Evolutionary conservation across 2,113 vertebrate species (phyloP), one percentile per base, ranked within the genome.

Genomic region (Oreochromis spilurus): DNA sequence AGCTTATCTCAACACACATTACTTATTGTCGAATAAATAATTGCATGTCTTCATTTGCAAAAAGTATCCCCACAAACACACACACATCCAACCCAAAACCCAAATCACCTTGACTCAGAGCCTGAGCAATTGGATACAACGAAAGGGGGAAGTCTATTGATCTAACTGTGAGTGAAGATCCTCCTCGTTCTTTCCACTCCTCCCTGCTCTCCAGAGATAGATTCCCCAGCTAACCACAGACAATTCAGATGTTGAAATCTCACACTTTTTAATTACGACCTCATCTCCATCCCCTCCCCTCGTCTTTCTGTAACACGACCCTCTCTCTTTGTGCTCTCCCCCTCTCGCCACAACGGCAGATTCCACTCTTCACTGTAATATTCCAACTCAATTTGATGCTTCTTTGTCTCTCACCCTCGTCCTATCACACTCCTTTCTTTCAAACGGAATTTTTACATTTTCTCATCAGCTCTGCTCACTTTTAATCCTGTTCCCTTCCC

Each of bases 181-280:
- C 89, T 86, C 72, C 50, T 53, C 3, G 7, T 70, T 60, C 84
- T n/a, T 89, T 82, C 67, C 54, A 14, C 38, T 52, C 78, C 82
- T 72, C 79, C 58, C 36, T 12, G 14, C 83, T 90, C 92, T 88
- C 91, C 48, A 17, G 91, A 91, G 93, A 88, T 24, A 53, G 40
- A 86, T 79, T 89, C 90, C 82, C 84, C 57, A 7, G 75, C 88
- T 65, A 80, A 83, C 14, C 38, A 7, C 77, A 83, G 83, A 92
- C 86, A 78, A 89, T 90, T 91, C 82, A 88, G 88, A 93, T 85
- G 84, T 92, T 85, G 88, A 93, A 91, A 93, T 89, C 85, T 85
- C 84, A 70, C 92, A 89, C 84, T 87, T 87, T 90, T 92, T 94
- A 94, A 95, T 95, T 92, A 93, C 52, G 10, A 31, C 84, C 55